Base-by-base conservation (phyloP, 1,140 invertebrate species). In the Oryctes rhinoceros region DNA sequence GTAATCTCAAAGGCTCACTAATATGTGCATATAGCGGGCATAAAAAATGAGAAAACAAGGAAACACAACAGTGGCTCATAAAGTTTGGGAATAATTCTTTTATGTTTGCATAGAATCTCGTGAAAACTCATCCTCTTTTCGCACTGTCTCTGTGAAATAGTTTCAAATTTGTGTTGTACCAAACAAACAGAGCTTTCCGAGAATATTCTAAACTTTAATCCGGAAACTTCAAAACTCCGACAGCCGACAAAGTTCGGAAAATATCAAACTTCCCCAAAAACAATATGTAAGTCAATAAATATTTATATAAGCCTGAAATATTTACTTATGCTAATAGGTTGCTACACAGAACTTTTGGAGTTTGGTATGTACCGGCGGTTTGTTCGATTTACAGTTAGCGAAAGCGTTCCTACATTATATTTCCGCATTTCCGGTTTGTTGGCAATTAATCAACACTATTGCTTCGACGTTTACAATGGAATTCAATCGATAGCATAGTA, bases 271-370 rank as follows among this genome's bases (percentile, higher is more conserved):
- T 59, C 0, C 53, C 18, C 53, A 59, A 44, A 59, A n/a, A 59
- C 53, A 59, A 59, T 59, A 59, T 18, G 18, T 18, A 18, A 59
- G 53, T 59, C 18, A 59, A 59, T 59, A 59, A 59, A 59, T 59
- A 59, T 59, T 59, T 59, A 59, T 59, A 59, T 59, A 59, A 59
- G 53, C 53, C n/a, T 59, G 53, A 59, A 59, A 59, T 59, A 59
- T 59, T 59, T 59, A 59, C 53, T 18, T 59, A 59, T 59, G 53
- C 18, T 59, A 59, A 59, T 59, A 59, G 53, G n/a, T 59, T 59
- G n/a, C 53, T 59, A 44, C 24, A 3, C 5, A 15, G n/a, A 59
- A 59, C 13, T 59, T 59, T 59, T 2, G 15, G n/a, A n/a, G 18
- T n/a, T 59, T 6, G 53, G 18, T 15, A 59, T n/a, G 18, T 18